A percentile compares a stretch with the other conserved stretches of the same genome.
Conservation (phyloP, 2,797 vertebrate genomes). For the Nyctibius grandis region DNA sequence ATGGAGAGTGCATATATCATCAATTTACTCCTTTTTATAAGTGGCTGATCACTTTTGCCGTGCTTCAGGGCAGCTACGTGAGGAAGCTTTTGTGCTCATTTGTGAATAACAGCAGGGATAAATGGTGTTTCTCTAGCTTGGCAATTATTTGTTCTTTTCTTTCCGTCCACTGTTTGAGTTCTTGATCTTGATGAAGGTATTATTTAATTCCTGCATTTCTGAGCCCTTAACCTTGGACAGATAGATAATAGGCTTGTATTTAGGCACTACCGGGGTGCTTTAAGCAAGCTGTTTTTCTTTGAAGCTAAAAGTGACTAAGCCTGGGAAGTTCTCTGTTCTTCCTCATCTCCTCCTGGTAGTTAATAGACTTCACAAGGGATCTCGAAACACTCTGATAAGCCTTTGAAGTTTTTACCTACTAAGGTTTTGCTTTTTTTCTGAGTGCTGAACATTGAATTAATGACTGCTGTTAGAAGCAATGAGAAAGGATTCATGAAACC, state of each 20-base stretch:
- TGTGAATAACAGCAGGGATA: neutral
- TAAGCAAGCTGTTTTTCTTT: slow-evolving; percentile 23
- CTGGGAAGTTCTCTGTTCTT: neutral
- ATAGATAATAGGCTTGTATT: neutral
- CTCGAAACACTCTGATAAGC: neutral
- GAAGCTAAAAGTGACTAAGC: neutral
- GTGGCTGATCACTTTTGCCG: neutral
- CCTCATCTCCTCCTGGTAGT: neutral
- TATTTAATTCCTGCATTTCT: slow-evolving; percentile 9
- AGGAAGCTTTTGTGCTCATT: neutral
- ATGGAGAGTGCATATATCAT: neutral
- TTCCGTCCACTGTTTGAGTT: neutral
- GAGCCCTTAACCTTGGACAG: neutral
- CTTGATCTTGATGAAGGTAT: neutral
- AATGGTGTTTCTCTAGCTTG: neutral
- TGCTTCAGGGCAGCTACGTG: neutral
- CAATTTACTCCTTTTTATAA: neutral
- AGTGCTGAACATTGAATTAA: neutral
- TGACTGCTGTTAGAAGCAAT: slow-evolving; percentile 7
- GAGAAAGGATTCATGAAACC: neutral
- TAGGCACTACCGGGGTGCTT: neutral
- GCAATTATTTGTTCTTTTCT: slow-evolving; percentile 9
- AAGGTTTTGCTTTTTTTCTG: slow-evolving; percentile 1
- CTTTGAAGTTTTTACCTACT: slow-evolving; percentile 26
- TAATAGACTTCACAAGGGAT: slow-evolving; percentile 15